Base-by-base conservation (phyloP, 1,140 invertebrate genomes). In the Aphidius gifuensis region DNA sequence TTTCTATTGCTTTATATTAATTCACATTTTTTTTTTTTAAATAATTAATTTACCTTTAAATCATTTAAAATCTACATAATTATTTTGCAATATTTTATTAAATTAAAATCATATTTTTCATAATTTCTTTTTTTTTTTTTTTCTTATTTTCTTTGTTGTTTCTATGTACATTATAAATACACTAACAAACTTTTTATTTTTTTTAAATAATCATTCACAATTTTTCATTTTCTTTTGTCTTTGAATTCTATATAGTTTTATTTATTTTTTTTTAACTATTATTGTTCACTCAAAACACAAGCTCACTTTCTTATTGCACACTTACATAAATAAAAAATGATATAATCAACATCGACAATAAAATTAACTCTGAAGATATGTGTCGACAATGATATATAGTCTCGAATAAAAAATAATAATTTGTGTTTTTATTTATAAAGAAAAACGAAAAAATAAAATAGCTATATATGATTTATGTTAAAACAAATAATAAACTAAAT, bases 151-250 rank as follows among this genome's bases (percentile, higher is more conserved):
- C 69, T 44, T 40, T 8, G 16, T 68, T 72, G 68, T 64, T 62
- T 61, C 73, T 81, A 81, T 81, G 79, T 81, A 81, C 79, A 81
- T 77, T 76, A 75, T 79, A 81, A 73, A 74, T 75, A 80, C 71
- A 72, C 61, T 66, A 32, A 32, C 23, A 32, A 32, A 32, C 23
- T 32, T 32, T 32, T 66, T 54, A 62, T 66, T 48, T 49, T 66
- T 58, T n/a, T 56, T 62, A 9, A 58, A 63, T 56, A 59, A 38
- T 65, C 53, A 56, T 60, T 65, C 8, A 58, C 57, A 53, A 32
- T 54, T 43, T 60, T 51, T 66, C 63, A 42, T 50, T 59, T 55
- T 16, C 16, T 16, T 16, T 16, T 16, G 16, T 16, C 16, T 16
- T 16, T 16, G 16, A 16, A 16, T 16, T 16, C 16, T 16, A 16